A percentile compares a stretch with the other conserved stretches of the same genome.
These are phyloP conservation scores for Echinarachnius parma DNA, from an alignment of 53 echinoderm and acorn worm species.

Conservation along the genomic window DNA sequence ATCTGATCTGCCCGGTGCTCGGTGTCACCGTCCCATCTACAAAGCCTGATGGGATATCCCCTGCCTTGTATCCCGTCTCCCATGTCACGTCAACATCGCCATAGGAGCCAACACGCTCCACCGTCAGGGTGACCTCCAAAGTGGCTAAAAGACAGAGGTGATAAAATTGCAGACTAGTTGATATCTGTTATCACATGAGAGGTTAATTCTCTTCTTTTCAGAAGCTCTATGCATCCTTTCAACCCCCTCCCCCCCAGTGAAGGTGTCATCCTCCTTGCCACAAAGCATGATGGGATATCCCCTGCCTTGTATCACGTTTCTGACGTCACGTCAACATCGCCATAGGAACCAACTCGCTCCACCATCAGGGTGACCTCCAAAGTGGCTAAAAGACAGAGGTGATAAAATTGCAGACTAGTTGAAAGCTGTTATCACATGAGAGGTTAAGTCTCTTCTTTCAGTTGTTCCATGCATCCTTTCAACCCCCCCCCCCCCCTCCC, in stretches of 20 bases:
- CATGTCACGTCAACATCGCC: slow-evolving; percentile 74
- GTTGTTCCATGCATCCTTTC: too few species aligned
- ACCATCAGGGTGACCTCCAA: slow-evolving; percentile 52
- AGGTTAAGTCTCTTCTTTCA: too few species aligned
- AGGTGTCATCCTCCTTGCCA: slow-evolving; percentile 67
- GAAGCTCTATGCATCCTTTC: too few species aligned
- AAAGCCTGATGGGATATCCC: slow-evolving; percentile 68
- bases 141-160: slow-evolving; percentile 26
- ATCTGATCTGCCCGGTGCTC: slow-evolving; percentile 54
- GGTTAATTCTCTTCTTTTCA: too few species aligned
- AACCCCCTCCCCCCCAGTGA: slow-evolving; percentile 57
- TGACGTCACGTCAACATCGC: slow-evolving; percentile 72
- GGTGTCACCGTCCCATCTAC: slow-evolving; percentile 72
- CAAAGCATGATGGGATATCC: slow-evolving; percentile 65
- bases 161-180: too few species aligned
- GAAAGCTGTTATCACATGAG: too few species aligned
- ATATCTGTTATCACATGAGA: too few species aligned
- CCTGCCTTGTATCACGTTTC: slow-evolving; percentile 62
- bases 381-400: slow-evolving; percentile 28
- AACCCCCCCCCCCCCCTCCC: too few species aligned
- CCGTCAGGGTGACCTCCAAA: slow-evolving; percentile 44
- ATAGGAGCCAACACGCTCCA: slow-evolving; percentile 78
- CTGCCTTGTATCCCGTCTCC: slow-evolving; percentile 67
- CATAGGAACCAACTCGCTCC: slow-evolving; percentile 82
- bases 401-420: too few species aligned